Evolutionary conservation across 1,140 invertebrate species (phyloP), one percentile per base, ranked within the genome.

Genomic region (Microplitis demolitor): DNA sequence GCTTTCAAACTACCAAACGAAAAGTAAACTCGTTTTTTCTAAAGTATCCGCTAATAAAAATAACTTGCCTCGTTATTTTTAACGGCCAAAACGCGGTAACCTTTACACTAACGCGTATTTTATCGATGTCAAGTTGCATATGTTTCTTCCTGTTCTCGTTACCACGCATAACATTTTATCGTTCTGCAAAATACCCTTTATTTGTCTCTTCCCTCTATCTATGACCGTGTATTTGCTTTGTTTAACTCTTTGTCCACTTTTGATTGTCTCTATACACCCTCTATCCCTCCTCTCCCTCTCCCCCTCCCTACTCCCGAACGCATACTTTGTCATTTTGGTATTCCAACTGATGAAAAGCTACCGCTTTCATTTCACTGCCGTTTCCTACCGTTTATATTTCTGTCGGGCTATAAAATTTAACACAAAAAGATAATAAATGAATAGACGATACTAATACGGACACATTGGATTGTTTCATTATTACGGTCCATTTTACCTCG

Each of bases 1-100:
- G 24, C 24, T 24, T 24, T 24, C 24, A 24, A 24, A 24, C 24
- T 24, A 24, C 24, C 24, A 24, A 24, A 24, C 24, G 24, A 24
- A 24, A 24, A 24, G 24, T 24, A 24, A 24, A 24, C 24, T 24
- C 24, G 11, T n/a, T 53, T 31, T 13, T 51, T 53, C 4, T n/a
- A 31, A 66, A 66, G 53, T 53, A 31, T 51, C 16, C 35, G 9
- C 31, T 54, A 13, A 45, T 69, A n/a, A n/a, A 69, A 61, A 61
- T 2, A 62, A 61, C 31, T 50, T 13, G 16, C 6, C 39, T 45
- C 39, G 39, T 45, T 45, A 45, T 45, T 45, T 45, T 45, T 45
- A 45, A 45, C 39, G 60, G 35, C 45, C 14, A 5, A 24, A 13
- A 24, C 56, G 56, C 14, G 37, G 16, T 45, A 53, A 45, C 14